Evolutionary conservation across 1,140 invertebrate genomes (phyloP), one percentile per base, ranked within the genome.

Genomic region (Pseudachorutes palmiensis): DNA sequence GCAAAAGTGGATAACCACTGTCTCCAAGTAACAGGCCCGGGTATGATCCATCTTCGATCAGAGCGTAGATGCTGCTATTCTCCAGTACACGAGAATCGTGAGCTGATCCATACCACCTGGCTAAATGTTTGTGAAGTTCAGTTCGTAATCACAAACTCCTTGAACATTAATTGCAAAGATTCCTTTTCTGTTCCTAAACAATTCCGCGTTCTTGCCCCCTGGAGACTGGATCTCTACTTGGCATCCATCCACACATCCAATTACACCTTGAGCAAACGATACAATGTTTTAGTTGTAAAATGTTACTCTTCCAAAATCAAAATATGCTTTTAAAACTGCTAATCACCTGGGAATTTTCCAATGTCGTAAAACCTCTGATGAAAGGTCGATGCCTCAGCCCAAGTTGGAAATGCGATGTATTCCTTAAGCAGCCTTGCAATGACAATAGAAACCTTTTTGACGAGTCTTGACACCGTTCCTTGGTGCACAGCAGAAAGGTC

Each of bases 101-200:
- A 14, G 67, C 65, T 30, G 72, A 74, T 9, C 75, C 75, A 64
- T 69, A 69, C 70, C 69, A 76, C 19, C 74, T 64, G 1, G 65
- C 64, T 36, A 73, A n/a, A 71, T 9, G 59, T 75, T 70, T 5
- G 60, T 68, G 59, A 76, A 72, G 19, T 36, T 48, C 22, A 75
- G 60, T 1, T 72, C 48, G n/a, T 63, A 31, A 51, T 72, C 64
- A 63, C 70, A 74, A 19, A 73, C 62, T 1, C 64, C 72, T 62
- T 75, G 75, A 2, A 75, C 66, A 29, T 73, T 72, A 0, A 76
- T 69, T n/a, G 73, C 70, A 51, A 74, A 72, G 22, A 32, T 59
- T 19, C 69, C 64, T 57, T 73, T 75, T 12, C 74, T 58, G 41
- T 74, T 74, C 9, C 70, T 31, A 63, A 76, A 78, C 2, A 73